Evolutionary conservation across 2,888 invertebrate species (phyloP), one percentile per base, ranked within the genome.

Genomic region (Andrena flavipes): DNA sequence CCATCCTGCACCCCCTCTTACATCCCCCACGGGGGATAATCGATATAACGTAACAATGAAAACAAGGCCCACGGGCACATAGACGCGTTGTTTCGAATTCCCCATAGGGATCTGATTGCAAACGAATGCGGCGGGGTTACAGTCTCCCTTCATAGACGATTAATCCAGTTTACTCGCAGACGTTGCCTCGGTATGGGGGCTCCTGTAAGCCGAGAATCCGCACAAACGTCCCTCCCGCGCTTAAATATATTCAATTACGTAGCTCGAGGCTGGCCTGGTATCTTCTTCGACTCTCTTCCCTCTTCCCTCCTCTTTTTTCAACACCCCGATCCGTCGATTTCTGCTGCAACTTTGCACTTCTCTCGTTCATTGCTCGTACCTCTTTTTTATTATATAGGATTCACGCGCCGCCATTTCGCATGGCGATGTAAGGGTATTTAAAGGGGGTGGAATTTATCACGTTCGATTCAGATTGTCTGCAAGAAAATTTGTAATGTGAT

Each of bases 121-220:
- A 90, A 91, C 90, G 88, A 91, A 91, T 91, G 86, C 83, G 88
- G 84, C 87, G 76, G 87, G 88, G 81, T 88, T 88, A 88, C 85
- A 84, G 87, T 88, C 89, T 89, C 93, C 92, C 92, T 93, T 92
- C 92, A 93, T 93, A 93, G 92, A 93, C 93, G 92, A 93, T 94
- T 94, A 94, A 94, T 94, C 94, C 93, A 93, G 93, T 93, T 94
- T 93, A 93, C 91, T 91, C 88, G 93, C 91, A 92, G 92, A 92
- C 92, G 91, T 82, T 87, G 88, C 84, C 85, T 85, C 81, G 84
- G 80, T 80, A 87, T 86, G 85, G 89, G 79, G 90, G 84, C 84
- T 84, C 89, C 88, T 88, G 90, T 92, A 92, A 93, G 93, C 92
- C 89, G 92, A 92, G 94, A 93, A 93, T 93, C 93, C 93, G 87